Evolutionary conservation across 53 echinoderm and acorn worm genomes (phyloP).

Genomic region (Holothuria scabra): DNA sequence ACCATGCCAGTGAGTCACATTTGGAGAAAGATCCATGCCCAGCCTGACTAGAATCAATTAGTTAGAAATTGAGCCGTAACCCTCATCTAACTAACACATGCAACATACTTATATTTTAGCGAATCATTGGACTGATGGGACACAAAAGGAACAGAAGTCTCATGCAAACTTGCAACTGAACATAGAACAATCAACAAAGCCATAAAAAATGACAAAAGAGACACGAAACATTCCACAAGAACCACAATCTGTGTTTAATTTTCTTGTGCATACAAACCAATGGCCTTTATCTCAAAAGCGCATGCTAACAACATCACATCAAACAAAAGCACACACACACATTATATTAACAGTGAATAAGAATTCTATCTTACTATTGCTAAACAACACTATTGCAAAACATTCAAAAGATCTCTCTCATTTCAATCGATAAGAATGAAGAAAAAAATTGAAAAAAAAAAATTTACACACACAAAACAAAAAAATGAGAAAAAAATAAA

Average conservation of each 20-base stretch:
- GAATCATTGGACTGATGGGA: too few relatives aligned
- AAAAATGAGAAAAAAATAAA: too few relatives aligned
- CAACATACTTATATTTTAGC: too few relatives aligned
- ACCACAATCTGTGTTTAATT: background rate
- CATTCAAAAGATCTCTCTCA: conserved; percentile 18
- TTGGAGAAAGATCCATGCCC: too few relatives aligned
- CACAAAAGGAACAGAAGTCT: too few relatives aligned
- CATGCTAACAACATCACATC: conserved; percentile 40
- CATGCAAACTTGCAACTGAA: background rate
- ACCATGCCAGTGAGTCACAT: too few relatives aligned
- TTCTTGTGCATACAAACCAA: conserved; percentile 18
- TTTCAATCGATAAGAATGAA: background rate
- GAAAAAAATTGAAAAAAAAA: too few relatives aligned
- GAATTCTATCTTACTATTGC: conserved; percentile 42
- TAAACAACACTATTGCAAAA: conserved; percentile 51
- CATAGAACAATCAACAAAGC: background rate
- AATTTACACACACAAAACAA: too few relatives aligned
- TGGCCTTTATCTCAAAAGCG: conserved; percentile 15
- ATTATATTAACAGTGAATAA: conserved; percentile 42
- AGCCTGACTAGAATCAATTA: too few relatives aligned
- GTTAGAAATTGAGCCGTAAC: too few relatives aligned
- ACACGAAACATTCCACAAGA: conserved; percentile 5
- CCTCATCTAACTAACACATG: too few relatives aligned
- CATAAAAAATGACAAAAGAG: background rate
- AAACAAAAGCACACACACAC: conserved; percentile 47